Percentiles rank a stretch among this genome's conserved stretches.
Evolutionary conservation across 2,888 invertebrate species (phyloP).

Genomic region (Gasteruption jaculator): DNA sequence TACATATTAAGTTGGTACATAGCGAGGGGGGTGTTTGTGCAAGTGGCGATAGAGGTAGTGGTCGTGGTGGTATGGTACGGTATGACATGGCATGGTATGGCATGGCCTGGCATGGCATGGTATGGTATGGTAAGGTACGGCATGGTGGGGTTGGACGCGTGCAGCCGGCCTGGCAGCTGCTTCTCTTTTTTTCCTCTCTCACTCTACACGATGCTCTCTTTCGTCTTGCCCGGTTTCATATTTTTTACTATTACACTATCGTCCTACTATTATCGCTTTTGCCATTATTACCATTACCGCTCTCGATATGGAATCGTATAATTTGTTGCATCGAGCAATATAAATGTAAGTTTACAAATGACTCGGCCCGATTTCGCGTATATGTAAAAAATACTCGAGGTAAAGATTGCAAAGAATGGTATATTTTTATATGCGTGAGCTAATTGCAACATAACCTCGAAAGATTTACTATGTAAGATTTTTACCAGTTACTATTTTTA

Average conservation of each 20-base stretch:
- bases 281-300: too few species aligned
- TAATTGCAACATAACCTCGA: too few species aligned
- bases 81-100: background rate
- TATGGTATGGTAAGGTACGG: constrained; percentile 45
- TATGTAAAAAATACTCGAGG: too few species aligned
- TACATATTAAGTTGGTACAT: constrained; percentile 36
- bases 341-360: too few species aligned
- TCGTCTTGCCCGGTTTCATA: constrained; percentile 51
- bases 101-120: constrained; percentile 13
- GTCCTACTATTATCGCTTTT: constrained; percentile 14
- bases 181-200: constrained; percentile 39
- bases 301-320: too few species aligned
- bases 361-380: too few species aligned
- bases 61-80: constrained; percentile 40
- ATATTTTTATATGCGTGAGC: too few species aligned
- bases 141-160: constrained; percentile 57
- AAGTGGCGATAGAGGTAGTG: constrained; percentile 24
- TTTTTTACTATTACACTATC: constrained; percentile 47
- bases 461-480: too few species aligned
- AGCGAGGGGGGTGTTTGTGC: constrained; percentile 29
- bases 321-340: too few species aligned
- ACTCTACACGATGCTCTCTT: constrained; percentile 50
- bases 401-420: too few species aligned
- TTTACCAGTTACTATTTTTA: too few species aligned
- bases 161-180: constrained; percentile 51